Conservation (phyloP, 1,140 invertebrate species). For the Frieseomelitta varia region DNA sequence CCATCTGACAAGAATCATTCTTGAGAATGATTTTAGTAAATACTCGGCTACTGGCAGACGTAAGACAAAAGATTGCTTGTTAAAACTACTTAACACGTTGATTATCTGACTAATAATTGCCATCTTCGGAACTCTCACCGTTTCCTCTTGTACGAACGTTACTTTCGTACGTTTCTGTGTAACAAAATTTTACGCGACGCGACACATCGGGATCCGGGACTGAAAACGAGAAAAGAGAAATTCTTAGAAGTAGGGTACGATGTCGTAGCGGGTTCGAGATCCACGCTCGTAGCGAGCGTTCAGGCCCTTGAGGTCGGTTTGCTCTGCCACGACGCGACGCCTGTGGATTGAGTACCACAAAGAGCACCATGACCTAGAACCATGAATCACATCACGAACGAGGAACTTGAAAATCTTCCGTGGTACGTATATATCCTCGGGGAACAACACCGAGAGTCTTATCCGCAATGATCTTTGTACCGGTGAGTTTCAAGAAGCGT, state of each 20-base stretch:
- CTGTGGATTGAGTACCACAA: constrained; percentile 19
- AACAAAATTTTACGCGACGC: too few relatives aligned
- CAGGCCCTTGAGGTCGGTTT: not conserved
- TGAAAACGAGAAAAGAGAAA: not conserved
- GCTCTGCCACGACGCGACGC: not conserved
- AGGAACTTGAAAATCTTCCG: constrained; percentile 38
- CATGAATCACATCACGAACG: constrained; percentile 59
- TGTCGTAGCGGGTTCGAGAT: constrained; percentile 19
- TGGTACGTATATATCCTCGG: constrained; percentile 28
- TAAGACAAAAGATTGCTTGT: not conserved
- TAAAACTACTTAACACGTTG: not conserved
- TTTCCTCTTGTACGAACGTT: not conserved
- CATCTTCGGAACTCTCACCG: not conserved
- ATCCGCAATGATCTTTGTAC: constrained; percentile 58
- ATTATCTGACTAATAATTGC: not conserved
- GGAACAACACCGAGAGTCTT: constrained; percentile 50
- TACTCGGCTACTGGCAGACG: not conserved
- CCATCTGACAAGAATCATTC: too few relatives aligned
- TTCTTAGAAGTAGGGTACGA: constrained; percentile 36
- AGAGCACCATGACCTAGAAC: constrained; percentile 47
- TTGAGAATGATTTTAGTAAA: not conserved
- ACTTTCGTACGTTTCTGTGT: not conserved
- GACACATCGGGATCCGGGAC: not conserved
- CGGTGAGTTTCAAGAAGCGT: constrained; percentile 57
- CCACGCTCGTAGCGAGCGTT: constrained; percentile 14